phyloP scores from a whole-genome alignment of 2,113 vertebrate species.

The Mohoua ochrocephala region DNA sequence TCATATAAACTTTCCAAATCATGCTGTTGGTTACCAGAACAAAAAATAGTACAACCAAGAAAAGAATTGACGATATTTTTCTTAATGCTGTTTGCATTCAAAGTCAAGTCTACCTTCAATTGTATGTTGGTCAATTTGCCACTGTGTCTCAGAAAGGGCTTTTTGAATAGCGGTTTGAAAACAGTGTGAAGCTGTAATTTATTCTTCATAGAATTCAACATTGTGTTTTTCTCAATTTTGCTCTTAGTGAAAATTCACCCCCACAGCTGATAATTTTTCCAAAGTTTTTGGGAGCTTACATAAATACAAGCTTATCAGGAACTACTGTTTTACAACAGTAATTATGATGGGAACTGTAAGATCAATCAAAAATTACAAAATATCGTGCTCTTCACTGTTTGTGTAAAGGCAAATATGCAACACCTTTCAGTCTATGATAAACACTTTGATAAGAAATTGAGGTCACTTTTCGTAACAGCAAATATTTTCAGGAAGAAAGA shows the following conservation, averaged over 20 bases:
- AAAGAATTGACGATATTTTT: not conserved
- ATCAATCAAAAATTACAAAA: not conserved
- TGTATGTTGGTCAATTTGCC: not conserved
- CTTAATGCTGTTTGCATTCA: not conserved
- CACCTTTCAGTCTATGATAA: not conserved
- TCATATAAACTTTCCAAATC: not conserved
- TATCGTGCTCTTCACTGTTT: not conserved
- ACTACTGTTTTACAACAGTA: not conserved
- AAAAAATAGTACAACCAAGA: not conserved
- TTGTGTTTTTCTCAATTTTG: not conserved
- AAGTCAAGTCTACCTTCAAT: not conserved
- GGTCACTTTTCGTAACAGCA: not conserved
- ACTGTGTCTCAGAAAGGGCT: not conserved
- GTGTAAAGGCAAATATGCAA: not conserved
- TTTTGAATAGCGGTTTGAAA: not conserved
- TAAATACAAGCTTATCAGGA: not conserved
- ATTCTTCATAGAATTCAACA: not conserved
- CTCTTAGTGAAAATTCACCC: not conserved
- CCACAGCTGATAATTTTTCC: not conserved
- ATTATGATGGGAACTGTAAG: not conserved
- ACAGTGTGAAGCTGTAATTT: not conserved
- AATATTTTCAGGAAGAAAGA: not conserved
- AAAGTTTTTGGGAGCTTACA: not conserved
- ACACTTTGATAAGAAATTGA: not conserved
- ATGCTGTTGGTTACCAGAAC: not conserved